These are phyloP conservation scores for Pseudococcus longispinus DNA, from an alignment of 2,888 invertebrate species.

Conservation along the genomic window DNA sequence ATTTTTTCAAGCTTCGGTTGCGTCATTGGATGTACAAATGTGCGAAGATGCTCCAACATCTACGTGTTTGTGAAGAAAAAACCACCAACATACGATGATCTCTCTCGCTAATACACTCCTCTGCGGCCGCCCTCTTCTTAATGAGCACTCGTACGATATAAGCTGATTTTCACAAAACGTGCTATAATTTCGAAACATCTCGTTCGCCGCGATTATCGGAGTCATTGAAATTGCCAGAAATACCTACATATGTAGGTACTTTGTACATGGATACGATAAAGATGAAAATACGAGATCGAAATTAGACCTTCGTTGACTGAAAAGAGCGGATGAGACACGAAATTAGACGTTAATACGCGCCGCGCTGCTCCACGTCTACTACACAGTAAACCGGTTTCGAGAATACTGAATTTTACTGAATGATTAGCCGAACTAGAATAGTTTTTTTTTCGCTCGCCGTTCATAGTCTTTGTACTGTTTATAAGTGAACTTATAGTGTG, in stretches of 20 bases:
- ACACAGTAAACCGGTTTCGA: conserved; percentile 47
- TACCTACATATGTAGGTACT: not conserved
- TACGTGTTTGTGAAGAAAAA: not conserved
- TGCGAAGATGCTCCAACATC: too few relatives aligned
- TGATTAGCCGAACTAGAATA: conserved; percentile 55
- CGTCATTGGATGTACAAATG: not conserved
- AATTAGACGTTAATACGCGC: conserved; percentile 51
- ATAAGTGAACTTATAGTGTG: not conserved
- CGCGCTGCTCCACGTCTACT: not conserved
- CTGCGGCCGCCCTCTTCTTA: not conserved
- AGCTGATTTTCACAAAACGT: not conserved
- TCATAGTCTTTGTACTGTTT: conserved; percentile 10
- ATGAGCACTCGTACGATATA: not conserved
- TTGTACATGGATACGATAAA: not conserved
- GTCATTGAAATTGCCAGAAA: not conserved
- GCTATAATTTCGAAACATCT: not conserved
- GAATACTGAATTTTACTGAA: conserved; percentile 56
- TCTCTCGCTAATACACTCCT: not conserved
- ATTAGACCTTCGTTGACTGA: conserved; percentile 53
- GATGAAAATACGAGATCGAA: conserved; percentile 41
- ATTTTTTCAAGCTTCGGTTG: not conserved
- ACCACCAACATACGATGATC: not conserved
- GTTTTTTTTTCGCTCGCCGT: conserved; percentile 26
- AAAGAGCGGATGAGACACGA: conserved; percentile 48
- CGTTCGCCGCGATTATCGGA: not conserved